Evolutionary conservation across 2,113 vertebrate genomes (phyloP).

Genomic region (Chionodraco myersi): DNA sequence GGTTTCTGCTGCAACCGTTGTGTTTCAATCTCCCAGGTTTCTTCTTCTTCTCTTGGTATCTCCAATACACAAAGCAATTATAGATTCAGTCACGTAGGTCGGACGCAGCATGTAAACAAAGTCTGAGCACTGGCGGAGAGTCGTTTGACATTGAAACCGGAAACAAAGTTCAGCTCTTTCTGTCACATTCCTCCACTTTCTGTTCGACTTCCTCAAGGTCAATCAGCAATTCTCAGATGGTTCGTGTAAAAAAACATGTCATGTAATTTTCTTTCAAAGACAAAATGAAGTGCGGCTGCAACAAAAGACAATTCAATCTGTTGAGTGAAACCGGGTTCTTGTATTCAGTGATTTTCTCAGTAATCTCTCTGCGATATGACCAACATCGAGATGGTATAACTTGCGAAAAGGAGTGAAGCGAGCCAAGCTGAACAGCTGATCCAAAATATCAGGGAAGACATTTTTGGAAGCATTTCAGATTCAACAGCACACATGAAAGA

Average conservation of each 20-base stretch:
- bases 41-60: slow-evolving; percentile 53
- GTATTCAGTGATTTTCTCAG: slow-evolving; percentile 9
- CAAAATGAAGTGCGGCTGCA: neutral
- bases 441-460: neutral
- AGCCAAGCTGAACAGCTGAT: neutral
- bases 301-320: neutral
- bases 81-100: slow-evolving; percentile 41
- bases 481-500: neutral
- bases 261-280: neutral
- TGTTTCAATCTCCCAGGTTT: slow-evolving; percentile 52
- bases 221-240: slow-evolving; percentile 4
- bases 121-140: slow-evolving; percentile 12
- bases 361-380: slow-evolving; percentile 3
- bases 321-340: neutral
- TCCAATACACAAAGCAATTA: slow-evolving; percentile 68
- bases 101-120: slow-evolving; percentile 21
- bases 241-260: slow-evolving; percentile 11
- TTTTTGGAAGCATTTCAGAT: neutral
- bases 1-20: slow-evolving; percentile 31
- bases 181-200: slow-evolving; percentile 22
- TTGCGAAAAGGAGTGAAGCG: neutral
- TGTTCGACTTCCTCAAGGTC: slow-evolving; percentile 33
- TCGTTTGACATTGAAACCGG: slow-evolving; percentile 49
- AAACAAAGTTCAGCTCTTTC: slow-evolving; percentile 25
- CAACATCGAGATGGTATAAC: neutral